phyloP scores from a whole-genome alignment of 2,888 invertebrate genomes.

The Acanthosoma haemorrhoidale region DNA sequence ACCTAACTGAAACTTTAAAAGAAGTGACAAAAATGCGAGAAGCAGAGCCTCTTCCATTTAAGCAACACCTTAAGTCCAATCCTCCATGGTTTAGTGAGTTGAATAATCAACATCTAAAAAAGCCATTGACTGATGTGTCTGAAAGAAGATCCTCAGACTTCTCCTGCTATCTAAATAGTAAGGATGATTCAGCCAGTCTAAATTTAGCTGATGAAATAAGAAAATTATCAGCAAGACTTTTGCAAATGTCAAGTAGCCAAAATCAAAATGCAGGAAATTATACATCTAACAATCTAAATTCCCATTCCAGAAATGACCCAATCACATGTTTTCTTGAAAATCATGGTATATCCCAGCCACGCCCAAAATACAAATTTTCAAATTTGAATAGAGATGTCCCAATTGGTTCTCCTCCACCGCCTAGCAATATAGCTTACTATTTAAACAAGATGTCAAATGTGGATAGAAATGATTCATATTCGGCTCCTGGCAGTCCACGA shows the following conservation, averaged over 20 bases:
- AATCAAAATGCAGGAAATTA: slow-evolving; percentile 28
- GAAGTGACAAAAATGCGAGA: neutral
- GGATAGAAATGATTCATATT: slow-evolving; percentile 36
- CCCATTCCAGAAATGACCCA: slow-evolving; percentile 28
- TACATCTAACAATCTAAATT: neutral
- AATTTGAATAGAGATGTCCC: slow-evolving; percentile 68
- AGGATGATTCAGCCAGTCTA: slow-evolving; percentile 35
- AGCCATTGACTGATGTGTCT: slow-evolving; percentile 45
- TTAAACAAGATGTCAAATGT: slow-evolving; percentile 26
- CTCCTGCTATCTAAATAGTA: slow-evolving; percentile 54
- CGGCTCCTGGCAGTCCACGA: slow-evolving; percentile 42
- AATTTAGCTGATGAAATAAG: slow-evolving; percentile 73
- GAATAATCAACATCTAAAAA: slow-evolving; percentile 11
- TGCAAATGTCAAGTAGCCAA: slow-evolving; percentile 37
- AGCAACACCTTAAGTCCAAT: slow-evolving; percentile 32
- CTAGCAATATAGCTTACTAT: slow-evolving; percentile 39
- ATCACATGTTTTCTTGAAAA: slow-evolving; percentile 35
- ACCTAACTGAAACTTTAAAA: neutral
- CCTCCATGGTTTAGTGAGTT: slow-evolving; percentile 37
- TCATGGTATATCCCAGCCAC: slow-evolving; percentile 42
- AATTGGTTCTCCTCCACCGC: slow-evolving; percentile 51
- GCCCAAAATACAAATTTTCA: slow-evolving; percentile 61
- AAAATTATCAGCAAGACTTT: slow-evolving; percentile 58
- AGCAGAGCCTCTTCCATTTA: slow-evolving; percentile 23
- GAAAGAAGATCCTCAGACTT: slow-evolving; percentile 76